phyloP scores from a whole-genome alignment of 2,113 vertebrate genomes.

The Zootoca vivipara region DNA sequence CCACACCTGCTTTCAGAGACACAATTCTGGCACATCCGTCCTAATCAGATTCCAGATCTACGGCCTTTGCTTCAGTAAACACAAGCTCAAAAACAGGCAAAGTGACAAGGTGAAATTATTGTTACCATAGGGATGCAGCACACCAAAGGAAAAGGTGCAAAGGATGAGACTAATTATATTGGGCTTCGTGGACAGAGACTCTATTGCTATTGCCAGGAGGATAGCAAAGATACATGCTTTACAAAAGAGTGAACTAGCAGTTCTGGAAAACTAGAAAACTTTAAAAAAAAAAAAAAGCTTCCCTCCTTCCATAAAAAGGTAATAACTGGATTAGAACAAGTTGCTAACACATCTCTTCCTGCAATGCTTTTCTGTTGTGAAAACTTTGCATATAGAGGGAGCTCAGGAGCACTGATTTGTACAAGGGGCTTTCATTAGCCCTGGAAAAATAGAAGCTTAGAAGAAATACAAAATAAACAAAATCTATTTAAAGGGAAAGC shows the following conservation, averaged over 20 bases:
- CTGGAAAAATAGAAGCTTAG: background rate
- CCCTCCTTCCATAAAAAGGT: conserved; percentile 51
- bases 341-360: conserved; percentile 48
- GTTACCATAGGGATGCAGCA: conserved; percentile 59
- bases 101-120: conserved; percentile 65
- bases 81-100: conserved; percentile 58
- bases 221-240: conserved; percentile 57
- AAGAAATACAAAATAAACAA: background rate
- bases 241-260: conserved; percentile 47
- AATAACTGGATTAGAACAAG: conserved; percentile 59
- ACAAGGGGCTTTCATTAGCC: conserved; percentile 41
- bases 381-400: conserved; percentile 53
- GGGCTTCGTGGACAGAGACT: conserved; percentile 57
- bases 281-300: conserved; percentile 36
- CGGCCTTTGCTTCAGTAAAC: conserved; percentile 61
- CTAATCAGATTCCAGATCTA: conserved; percentile 54
- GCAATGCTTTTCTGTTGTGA: conserved; percentile 52
- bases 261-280: conserved; percentile 31
- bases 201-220: conserved; percentile 50
- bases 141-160: conserved; percentile 69
- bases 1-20: conserved; percentile 12
- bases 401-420: conserved; percentile 52
- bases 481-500: too few relatives aligned
- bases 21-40: background rate
- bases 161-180: conserved; percentile 63